Evolutionary conservation across 64 coral and sea anemone species (phyloP), one percentile per base, ranked within the genome.

Genomic region (Platygyra sinensis): DNA sequence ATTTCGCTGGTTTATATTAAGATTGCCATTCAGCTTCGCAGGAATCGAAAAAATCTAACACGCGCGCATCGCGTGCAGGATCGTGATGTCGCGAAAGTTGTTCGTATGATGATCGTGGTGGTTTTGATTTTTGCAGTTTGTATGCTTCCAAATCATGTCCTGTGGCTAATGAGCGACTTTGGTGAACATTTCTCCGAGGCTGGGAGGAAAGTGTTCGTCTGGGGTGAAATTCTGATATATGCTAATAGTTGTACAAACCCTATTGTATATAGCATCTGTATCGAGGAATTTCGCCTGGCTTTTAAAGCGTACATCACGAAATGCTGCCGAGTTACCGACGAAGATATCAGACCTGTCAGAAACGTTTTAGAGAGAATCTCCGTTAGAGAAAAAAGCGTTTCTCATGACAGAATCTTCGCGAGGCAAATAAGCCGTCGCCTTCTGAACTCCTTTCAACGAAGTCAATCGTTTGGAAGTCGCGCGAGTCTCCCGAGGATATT

Each of bases 301-400:
- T 97, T 97, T 80, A 97, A 94, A 24, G 91, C 92, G 18, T 97
- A 94, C 50, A 94, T 97, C 30, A 97, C 95, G 8, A 97, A 97
- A 82, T 97, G 95, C 25, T 97, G 91, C 22, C 81, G 95, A 2
- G 95, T 97, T 4, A 97, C 87, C n/a, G 87, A 94, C 30, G 92
- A 97, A 25, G 95, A 97, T 4, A 59, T 97, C 8, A 90, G 64
- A 22, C 95, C 95, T 20, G 72, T 97, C 31, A 82, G 88, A 39
- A 89, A 84, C 82, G 91, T 97, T 88, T 97, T 97, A 59, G 95
- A 97, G 62, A 86, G 95, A 19, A 88, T 94, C 19, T 97, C 95
- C 8, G 69, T 94, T 49, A 78, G 88, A 20, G 95, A 92, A 31
- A 85, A 80, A 71, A 89, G 87, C 15, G 64, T 78, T 54, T 96